Conservation (phyloP, 2,888 invertebrate genomes). For the Zaprionus lineosus region DNA sequence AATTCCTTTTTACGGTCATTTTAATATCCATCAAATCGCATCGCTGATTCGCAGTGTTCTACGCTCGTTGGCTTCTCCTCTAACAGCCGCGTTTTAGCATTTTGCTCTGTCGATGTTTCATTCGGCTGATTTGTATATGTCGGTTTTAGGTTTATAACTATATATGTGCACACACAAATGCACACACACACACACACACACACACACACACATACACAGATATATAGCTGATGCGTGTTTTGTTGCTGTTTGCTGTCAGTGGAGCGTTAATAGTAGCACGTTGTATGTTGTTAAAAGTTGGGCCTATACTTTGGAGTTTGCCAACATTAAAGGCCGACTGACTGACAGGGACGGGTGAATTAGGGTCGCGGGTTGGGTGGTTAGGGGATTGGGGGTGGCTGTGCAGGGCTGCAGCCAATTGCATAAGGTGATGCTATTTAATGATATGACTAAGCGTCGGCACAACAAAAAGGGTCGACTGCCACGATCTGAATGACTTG, state of each 20-base stretch:
- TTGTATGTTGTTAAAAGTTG: constrained; percentile 57
- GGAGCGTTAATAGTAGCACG: constrained; percentile 75
- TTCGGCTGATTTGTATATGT: constrained; percentile 72
- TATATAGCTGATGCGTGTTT: constrained; percentile 55
- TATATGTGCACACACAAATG: neutral
- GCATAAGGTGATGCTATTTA: constrained; percentile 54
- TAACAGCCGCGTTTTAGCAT: constrained; percentile 51
- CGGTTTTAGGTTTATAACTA: constrained; percentile 27
- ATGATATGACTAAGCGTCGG: constrained; percentile 44
- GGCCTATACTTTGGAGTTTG: constrained; percentile 51
- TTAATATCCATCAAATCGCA: constrained; percentile 82
- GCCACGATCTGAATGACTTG: constrained; percentile 55
- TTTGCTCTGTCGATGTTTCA: constrained; percentile 74
- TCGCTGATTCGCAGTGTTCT: constrained; percentile 78
- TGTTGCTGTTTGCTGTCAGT: constrained; percentile 67
- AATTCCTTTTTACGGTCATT: constrained; percentile 83
- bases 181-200: neutral
- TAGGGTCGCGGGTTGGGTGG: neutral
- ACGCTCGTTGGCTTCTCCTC: constrained; percentile 66
- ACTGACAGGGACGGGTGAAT: too few species aligned
- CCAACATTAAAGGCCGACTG: constrained; percentile 34
- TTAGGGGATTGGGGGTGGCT: constrained; percentile 14
- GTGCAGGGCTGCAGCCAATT: constrained; percentile 28
- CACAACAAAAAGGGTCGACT: constrained; percentile 37
- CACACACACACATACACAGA: neutral